These are phyloP conservation scores for Spondyliosoma cantharus DNA, from an alignment of 2,797 vertebrate species.

Conservation along the genomic window DNA sequence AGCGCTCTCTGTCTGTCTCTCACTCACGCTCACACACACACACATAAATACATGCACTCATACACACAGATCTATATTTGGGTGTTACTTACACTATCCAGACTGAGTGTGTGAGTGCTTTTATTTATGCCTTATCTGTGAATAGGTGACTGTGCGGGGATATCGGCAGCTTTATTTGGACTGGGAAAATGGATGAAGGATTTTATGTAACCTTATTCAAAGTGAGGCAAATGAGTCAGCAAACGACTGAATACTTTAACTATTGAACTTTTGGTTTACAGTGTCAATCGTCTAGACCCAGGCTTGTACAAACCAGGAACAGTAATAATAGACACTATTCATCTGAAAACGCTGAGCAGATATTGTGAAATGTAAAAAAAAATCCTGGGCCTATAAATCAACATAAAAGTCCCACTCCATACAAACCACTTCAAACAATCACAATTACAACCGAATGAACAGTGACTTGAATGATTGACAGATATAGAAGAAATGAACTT, in stretches of 20 bases:
- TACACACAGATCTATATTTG: constrained; percentile 75
- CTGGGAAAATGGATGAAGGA: constrained; percentile 25
- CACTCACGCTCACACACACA: constrained; percentile 33
- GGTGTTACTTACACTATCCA: constrained; percentile 70
- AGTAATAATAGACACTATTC: not conserved
- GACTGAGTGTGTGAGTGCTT: constrained; percentile 58
- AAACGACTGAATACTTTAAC: constrained; percentile 33
- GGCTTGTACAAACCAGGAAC: not conserved
- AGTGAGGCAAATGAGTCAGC: constrained; percentile 44
- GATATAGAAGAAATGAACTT: constrained; percentile 25
- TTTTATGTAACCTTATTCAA: constrained; percentile 26
- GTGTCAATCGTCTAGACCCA: not conserved
- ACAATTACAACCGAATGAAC: not conserved
- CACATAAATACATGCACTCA: constrained; percentile 36
- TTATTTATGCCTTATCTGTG: constrained; percentile 66
- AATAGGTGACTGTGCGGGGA: constrained; percentile 58
- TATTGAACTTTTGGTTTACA: constrained; percentile 20
- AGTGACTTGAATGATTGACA: constrained; percentile 10
- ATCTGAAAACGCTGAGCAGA: not conserved
- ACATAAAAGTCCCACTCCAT: constrained; percentile 8
- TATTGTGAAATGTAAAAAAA: not conserved
- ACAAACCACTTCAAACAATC: not conserved
- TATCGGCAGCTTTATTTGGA: constrained; percentile 57
- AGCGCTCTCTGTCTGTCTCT: constrained; percentile 59
- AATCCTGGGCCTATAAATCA: not conserved